Conservation (phyloP, 2,888 invertebrate species). For the Cinara cedri region DNA sequence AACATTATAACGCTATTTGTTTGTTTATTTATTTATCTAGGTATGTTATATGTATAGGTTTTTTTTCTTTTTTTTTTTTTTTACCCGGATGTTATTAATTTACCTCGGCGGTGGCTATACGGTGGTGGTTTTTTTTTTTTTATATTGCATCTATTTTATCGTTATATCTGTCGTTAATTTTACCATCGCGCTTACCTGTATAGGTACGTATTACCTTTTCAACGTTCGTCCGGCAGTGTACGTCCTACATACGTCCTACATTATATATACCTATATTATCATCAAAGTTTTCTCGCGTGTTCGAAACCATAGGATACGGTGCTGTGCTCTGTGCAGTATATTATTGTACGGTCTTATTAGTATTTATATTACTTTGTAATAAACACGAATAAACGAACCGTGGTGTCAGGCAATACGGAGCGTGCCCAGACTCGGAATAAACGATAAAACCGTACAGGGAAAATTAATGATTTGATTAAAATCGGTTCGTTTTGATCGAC, state of each 20-base stretch:
- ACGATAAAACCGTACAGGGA: too few relatives aligned
- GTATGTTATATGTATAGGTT: neutral
- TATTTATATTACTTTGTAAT: too few relatives aligned
- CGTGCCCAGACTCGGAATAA: too few relatives aligned
- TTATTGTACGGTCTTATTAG: too few relatives aligned
- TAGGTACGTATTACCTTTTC: neutral
- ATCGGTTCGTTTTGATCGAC: too few relatives aligned
- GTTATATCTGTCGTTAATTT: neutral
- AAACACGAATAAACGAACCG: too few relatives aligned
- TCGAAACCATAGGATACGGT: too few relatives aligned
- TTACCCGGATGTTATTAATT: constrained; percentile 9
- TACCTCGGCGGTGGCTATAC: neutral
- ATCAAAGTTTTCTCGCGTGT: constrained; percentile 1
- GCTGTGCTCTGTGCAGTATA: too few relatives aligned
- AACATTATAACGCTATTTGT: neutral
- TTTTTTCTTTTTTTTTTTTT: neutral
- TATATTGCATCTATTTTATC: neutral
- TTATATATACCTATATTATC: too few relatives aligned
- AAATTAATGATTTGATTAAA: too few relatives aligned
- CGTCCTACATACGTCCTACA: neutral
- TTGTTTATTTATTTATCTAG: constrained; percentile 21
- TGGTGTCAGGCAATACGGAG: too few relatives aligned
- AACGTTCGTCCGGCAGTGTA: too few relatives aligned
- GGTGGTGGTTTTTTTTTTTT: neutral
- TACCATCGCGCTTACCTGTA: neutral